These are phyloP conservation scores for Eupithecia dodoneata DNA, from an alignment of 2,888 invertebrate species.

Conservation along the genomic window DNA sequence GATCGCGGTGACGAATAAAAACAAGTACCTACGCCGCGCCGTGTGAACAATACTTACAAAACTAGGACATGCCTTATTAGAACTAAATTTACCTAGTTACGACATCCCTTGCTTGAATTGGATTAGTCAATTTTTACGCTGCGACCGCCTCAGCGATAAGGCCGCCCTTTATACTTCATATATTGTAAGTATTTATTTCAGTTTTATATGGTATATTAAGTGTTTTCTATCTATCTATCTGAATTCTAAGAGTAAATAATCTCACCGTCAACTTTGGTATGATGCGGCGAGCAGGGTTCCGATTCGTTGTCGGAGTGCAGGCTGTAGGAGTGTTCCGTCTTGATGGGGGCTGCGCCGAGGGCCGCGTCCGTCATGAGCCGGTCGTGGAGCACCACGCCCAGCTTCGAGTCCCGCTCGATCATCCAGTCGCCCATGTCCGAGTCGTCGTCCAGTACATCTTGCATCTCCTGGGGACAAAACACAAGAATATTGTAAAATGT, in stretches of 20 bases:
- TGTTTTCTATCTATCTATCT: too few relatives aligned
- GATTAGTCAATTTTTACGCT: too few relatives aligned
- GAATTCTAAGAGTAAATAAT: background rate
- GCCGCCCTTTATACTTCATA: too few relatives aligned
- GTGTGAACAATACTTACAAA: too few relatives aligned
- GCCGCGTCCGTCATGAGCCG: slow-evolving; percentile 95
- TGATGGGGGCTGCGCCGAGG: slow-evolving; percentile 91
- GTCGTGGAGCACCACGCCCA: slow-evolving; percentile 93
- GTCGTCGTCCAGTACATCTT: slow-evolving; percentile 87
- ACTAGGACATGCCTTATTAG: too few relatives aligned
- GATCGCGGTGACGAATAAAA: too few relatives aligned
- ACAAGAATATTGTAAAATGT: background rate
- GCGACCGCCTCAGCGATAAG: too few relatives aligned
- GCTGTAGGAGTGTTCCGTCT: slow-evolving; percentile 97
- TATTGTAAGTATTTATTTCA: too few relatives aligned
- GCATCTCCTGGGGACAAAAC: slow-evolving; percentile 82
- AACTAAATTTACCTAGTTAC: too few relatives aligned
- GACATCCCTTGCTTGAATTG: too few relatives aligned
- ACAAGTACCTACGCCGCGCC: too few relatives aligned
- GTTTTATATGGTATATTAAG: too few relatives aligned
- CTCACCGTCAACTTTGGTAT: slow-evolving; percentile 89
- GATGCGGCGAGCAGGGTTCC: slow-evolving; percentile 87
- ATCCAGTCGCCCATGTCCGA: slow-evolving; percentile 88
- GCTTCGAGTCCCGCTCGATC: slow-evolving; percentile 86
- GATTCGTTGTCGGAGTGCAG: slow-evolving; percentile 88